Evolutionary conservation across 2,113 vertebrate species (phyloP).

Genomic region (Toxotes jaculatrix): DNA sequence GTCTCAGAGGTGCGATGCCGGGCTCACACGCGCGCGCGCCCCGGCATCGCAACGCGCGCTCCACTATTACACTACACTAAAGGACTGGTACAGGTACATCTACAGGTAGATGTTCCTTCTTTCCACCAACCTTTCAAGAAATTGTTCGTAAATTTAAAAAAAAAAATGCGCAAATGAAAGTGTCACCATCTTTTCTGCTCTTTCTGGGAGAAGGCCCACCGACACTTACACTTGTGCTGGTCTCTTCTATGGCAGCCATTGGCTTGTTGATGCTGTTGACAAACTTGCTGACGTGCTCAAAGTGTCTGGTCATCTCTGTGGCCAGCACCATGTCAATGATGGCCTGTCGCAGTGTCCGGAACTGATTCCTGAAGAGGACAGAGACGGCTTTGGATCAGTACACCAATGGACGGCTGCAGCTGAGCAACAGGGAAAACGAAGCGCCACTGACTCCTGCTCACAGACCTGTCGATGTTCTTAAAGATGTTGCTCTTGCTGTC

Average conservation of each 20-base stretch:
- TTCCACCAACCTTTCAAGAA: too few species aligned
- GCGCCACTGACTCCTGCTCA: not conserved
- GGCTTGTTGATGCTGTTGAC: slow-evolving; percentile 98
- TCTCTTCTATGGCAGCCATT: slow-evolving; percentile 89
- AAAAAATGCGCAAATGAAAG: too few species aligned
- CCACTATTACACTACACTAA: too few species aligned
- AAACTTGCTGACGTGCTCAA: slow-evolving; percentile 98
- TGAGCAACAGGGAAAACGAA: too few species aligned
- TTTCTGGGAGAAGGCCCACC: not conserved
- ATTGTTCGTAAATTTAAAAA: too few species aligned
- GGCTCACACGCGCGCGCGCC: too few species aligned
- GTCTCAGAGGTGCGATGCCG: too few species aligned
- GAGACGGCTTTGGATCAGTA: not conserved
- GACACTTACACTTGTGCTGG: slow-evolving; percentile 78
- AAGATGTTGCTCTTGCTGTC: slow-evolving; percentile 97
- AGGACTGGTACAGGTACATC: too few species aligned
- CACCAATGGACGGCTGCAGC: not conserved
- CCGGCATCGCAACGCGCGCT: too few species aligned
- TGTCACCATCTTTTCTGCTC: too few species aligned
- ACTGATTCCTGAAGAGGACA: slow-evolving; percentile 87
- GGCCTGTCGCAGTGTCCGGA: slow-evolving; percentile 92
- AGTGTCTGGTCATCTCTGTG: slow-evolving; percentile 98
- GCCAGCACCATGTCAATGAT: slow-evolving; percentile 99
- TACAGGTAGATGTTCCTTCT: too few species aligned
- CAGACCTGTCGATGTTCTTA: slow-evolving; percentile 94